phyloP scores from a whole-genome alignment of 2,888 invertebrate species.

The Drosophila suboccidentalis region DNA sequence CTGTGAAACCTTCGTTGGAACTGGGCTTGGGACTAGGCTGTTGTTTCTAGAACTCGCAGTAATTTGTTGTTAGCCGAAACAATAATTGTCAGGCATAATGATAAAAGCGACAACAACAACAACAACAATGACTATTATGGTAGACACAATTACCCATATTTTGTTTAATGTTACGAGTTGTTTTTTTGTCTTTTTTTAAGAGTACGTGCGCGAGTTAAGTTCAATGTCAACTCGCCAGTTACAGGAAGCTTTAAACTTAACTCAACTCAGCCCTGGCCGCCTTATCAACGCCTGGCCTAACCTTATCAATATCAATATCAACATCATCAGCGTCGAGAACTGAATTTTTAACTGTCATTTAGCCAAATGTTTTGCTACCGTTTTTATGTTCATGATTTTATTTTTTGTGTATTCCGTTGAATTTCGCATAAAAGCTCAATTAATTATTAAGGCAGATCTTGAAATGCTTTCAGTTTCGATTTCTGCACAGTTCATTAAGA shows the following conservation, averaged over 20 bases:
- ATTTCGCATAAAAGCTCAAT: conserved; percentile 60
- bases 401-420: conserved; percentile 25
- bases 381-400: conserved; percentile 37
- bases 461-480: conserved; percentile 40
- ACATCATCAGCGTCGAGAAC: conserved; percentile 32
- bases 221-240: conserved; percentile 62
- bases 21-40: conserved; percentile 22
- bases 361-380: conserved; percentile 52
- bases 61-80: conserved; percentile 52
- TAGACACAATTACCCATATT: conserved; percentile 78
- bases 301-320: conserved; percentile 55
- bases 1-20: conserved; percentile 62
- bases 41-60: conserved; percentile 67
- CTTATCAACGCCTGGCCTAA: conserved; percentile 45
- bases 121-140: conserved; percentile 42
- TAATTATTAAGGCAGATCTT: conserved; percentile 65
- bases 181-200: conserved; percentile 18
- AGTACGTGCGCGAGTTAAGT: conserved; percentile 50
- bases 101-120: conserved; percentile 45
- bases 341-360: conserved; percentile 27
- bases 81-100: conserved; percentile 58
- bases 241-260: conserved; percentile 57
- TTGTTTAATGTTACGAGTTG: conserved; percentile 43
- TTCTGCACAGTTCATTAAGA: conserved; percentile 52
- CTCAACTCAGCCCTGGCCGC: conserved; percentile 44